phyloP scores from a whole-genome alignment of 1,140 invertebrate genomes.

The Drosophila sp. region DNA sequence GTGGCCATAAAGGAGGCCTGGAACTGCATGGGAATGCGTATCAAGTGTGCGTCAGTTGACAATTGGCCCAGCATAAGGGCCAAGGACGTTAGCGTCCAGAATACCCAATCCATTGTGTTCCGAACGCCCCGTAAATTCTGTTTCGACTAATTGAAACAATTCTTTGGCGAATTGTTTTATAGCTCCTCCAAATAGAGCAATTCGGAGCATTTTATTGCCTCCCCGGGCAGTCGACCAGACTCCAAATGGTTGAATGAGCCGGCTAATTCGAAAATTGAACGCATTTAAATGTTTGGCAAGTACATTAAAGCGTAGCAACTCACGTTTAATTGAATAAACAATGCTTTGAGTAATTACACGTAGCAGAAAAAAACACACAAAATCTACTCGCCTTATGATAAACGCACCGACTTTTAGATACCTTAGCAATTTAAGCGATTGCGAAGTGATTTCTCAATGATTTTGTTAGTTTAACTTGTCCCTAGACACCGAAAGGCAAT shows the following conservation, averaged over 20 bases:
- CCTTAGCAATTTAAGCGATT: neutral
- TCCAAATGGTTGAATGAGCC: slow-evolving; percentile 36
- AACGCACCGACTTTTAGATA: neutral
- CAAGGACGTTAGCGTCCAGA: slow-evolving; percentile 24
- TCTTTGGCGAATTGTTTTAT: slow-evolving; percentile 45
- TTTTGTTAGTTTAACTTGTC: too few species aligned
- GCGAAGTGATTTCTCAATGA: too few species aligned
- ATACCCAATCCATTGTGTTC: slow-evolving; percentile 17
- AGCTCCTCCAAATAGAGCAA: slow-evolving; percentile 36
- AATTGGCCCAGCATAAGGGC: neutral
- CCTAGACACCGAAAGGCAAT: too few species aligned
- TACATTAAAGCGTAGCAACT: slow-evolving; percentile 16
- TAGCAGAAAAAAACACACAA: slow-evolving; percentile 14
- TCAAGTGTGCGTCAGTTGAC: slow-evolving; percentile 15
- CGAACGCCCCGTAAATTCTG: slow-evolving; percentile 26
- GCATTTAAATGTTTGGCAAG: slow-evolving; percentile 46
- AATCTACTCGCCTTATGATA: neutral
- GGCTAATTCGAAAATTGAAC: slow-evolving; percentile 32
- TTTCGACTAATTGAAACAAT: slow-evolving; percentile 33
- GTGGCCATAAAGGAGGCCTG: slow-evolving; percentile 47
- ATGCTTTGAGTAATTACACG: slow-evolving; percentile 30
- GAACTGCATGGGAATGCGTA: slow-evolving; percentile 43
- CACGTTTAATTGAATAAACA: slow-evolving; percentile 57
- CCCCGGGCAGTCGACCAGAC: slow-evolving; percentile 29
- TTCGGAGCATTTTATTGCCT: slow-evolving; percentile 30